Conservation (phyloP, 2,797 vertebrate genomes). For the Sternarchorhynchus goeldii region DNA sequence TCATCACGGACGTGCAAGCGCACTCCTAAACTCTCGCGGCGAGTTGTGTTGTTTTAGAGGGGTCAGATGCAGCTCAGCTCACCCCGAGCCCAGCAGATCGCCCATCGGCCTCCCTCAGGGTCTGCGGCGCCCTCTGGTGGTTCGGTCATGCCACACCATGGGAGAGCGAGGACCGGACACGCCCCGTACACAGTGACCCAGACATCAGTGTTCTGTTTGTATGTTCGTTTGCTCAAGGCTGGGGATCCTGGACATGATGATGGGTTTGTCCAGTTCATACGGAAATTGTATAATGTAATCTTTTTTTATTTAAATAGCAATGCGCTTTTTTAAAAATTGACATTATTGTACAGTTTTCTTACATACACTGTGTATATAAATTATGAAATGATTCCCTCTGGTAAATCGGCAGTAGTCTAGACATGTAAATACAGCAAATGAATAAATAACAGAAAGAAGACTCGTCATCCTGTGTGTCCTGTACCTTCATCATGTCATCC, state of each 20-base stretch:
- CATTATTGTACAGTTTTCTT: conserved; percentile 49
- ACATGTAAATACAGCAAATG: conserved; percentile 47
- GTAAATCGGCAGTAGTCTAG: conserved; percentile 29
- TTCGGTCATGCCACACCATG: neutral
- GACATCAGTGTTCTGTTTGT: neutral
- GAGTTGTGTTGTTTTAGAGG: neutral
- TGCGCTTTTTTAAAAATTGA: conserved; percentile 21
- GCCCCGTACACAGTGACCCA: neutral
- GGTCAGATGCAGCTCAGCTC: neutral
- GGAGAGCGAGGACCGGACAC: neutral
- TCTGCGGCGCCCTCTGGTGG: neutral
- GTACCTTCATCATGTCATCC: neutral
- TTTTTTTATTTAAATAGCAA: conserved; percentile 37
- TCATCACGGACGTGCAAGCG: too few relatives aligned
- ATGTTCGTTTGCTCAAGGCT: conserved; percentile 10
- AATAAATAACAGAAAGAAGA: conserved; percentile 10
- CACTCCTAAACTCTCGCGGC: too few relatives aligned
- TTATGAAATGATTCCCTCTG: conserved; percentile 26
- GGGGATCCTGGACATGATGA: neutral
- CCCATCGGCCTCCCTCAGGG: neutral
- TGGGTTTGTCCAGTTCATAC: neutral
- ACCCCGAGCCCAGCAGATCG: neutral
- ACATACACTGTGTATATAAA: conserved; percentile 38
- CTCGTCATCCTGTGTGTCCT: neutral
- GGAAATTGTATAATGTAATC: conserved; percentile 2